Conservation (phyloP, 1,140 invertebrate species). For the Caenorhabditis tropicalis region DNA sequence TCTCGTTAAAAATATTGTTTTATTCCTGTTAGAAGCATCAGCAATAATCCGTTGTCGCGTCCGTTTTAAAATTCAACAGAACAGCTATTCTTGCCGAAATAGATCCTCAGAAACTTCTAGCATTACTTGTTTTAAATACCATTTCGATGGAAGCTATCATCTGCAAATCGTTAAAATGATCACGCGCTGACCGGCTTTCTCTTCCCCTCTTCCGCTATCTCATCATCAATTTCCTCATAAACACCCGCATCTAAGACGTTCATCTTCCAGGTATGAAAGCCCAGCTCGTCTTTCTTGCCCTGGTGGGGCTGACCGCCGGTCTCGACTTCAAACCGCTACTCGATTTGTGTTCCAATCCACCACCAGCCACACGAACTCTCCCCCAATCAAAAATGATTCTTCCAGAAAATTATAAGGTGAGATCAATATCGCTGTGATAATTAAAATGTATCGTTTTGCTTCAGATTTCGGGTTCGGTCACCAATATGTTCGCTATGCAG, state of each 20-base stretch:
- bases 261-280: conserved; percentile 1
- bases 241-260: no score
- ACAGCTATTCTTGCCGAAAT: no score
- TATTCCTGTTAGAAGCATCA: no score
- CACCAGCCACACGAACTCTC: not conserved
- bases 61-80: no score
- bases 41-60: no score
- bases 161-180: no score
- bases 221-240: not conserved
- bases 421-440: not conserved
- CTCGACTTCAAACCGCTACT: not conserved
- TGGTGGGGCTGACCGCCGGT: not conserved
- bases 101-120: no score
- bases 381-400: conserved; percentile 4
- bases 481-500: not conserved
- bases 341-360: not conserved
- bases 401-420: not conserved
- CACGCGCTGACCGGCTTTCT: not conserved
- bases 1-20: no score
- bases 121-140: no score
- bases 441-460: not conserved
- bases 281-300: not conserved
- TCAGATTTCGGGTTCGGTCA: conserved; percentile 28
- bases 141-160: no score
- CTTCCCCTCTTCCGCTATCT: not conserved